phyloP scores from a whole-genome alignment of 2,113 vertebrate genomes.

The Neoarius graeffei region DNA sequence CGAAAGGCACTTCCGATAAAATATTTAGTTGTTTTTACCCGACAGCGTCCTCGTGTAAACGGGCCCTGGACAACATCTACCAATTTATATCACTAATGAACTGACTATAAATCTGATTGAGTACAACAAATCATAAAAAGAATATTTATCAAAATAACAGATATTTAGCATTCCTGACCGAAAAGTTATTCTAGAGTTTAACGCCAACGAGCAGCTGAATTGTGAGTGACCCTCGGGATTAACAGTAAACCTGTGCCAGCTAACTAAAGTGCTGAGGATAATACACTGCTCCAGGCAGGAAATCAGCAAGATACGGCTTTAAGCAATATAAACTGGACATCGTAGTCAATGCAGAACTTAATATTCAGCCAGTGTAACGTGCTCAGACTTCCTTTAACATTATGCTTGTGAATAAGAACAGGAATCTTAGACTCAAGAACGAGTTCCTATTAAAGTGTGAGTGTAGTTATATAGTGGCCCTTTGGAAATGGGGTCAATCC shows the following conservation, averaged over 20 bases:
- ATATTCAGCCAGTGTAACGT: not conserved
- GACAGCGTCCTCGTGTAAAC: too few species aligned
- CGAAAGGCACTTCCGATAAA: too few species aligned
- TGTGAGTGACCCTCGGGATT: not conserved
- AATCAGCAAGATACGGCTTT: not conserved
- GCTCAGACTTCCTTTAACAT: not conserved
- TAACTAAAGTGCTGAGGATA: not conserved
- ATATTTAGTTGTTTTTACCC: too few species aligned
- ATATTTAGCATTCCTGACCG: not conserved
- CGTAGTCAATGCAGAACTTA: not conserved
- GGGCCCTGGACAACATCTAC: too few species aligned
- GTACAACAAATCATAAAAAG: not conserved
- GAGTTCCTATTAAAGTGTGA: too few species aligned
- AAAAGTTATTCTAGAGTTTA: not conserved
- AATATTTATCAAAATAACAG: too few species aligned
- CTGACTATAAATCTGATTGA: too few species aligned
- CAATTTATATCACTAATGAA: too few species aligned
- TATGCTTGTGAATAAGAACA: not conserved
- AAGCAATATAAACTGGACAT: not conserved
- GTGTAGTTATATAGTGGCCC: not conserved
- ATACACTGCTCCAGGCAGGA: not conserved
- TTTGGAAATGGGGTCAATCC: not conserved
- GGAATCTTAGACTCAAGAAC: too few species aligned
- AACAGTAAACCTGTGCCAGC: not conserved
- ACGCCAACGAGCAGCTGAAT: too few species aligned